Percentiles rank a stretch among this genome's conserved stretches.
Evolutionary conservation across 2,888 invertebrate genomes (phyloP).

Genomic region (Atethmia centrago): DNA sequence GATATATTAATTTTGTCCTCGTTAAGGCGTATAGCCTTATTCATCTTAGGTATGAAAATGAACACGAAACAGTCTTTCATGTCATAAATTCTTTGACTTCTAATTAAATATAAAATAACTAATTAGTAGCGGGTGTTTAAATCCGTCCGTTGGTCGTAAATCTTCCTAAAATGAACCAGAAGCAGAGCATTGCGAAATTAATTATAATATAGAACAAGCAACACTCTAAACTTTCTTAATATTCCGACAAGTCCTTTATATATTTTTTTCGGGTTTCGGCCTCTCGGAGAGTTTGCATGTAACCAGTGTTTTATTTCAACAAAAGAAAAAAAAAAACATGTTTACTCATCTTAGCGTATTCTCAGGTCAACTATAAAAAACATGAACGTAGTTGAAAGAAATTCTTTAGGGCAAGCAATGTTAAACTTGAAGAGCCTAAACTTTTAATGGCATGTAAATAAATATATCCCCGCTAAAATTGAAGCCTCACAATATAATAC

Average conservation of each 20-base stretch:
- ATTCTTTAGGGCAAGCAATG: background rate
- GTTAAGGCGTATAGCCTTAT: background rate
- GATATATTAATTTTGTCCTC: constrained; percentile 7
- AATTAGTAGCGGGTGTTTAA: constrained; percentile 13
- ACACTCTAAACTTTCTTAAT: constrained; percentile 15
- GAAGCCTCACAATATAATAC: constrained; percentile 49
- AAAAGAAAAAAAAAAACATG: background rate
- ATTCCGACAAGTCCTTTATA: background rate
- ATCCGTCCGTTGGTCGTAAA: constrained; percentile 5
- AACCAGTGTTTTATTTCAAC: background rate
- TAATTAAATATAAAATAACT: background rate
- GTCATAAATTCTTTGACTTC: background rate
- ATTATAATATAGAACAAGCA: constrained; percentile 3
- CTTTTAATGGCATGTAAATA: background rate
- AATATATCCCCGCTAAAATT: constrained; percentile 46
- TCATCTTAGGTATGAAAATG: background rate
- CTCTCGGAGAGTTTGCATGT: background rate
- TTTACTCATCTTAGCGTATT: background rate
- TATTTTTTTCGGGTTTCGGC: background rate
- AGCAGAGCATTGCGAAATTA: constrained; percentile 24
- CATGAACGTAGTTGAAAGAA: background rate
- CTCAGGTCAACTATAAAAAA: background rate
- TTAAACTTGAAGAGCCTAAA: background rate
- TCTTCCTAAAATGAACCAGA: constrained; percentile 12
- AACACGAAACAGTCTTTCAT: constrained; percentile 1